Evolutionary conservation across 2,888 invertebrate species (phyloP), one percentile per base, ranked within the genome.

Genomic region (Arrhopalites spinosus): DNA sequence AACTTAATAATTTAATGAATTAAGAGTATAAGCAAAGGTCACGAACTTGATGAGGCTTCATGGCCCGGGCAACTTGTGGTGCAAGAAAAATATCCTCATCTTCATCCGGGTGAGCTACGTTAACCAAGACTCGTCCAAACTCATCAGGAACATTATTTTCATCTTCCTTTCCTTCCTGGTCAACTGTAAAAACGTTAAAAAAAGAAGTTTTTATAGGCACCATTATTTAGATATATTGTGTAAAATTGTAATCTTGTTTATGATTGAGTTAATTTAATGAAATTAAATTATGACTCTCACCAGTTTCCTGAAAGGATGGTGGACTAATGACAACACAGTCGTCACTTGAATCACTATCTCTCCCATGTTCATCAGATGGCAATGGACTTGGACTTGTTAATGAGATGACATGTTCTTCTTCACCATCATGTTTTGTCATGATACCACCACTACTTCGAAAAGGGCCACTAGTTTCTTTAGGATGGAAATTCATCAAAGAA

Each of bases 21-120:
- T 25, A 25, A 8, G 7, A 2, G 27, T 61, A 61, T n/a, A n/a
- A 30, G 11, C 1, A 36, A 11, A 45, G 15, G 36, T 3, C 13
- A 59, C 73, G 77, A 77, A 93, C 93, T 89, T 98, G 98, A 89
- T 98, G 98, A 1, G 97, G 96, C 87, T 98, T 98, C 75, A 98
- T 95, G 72, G 93, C 89, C 81, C 92, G 89, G 0, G 95, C 92
- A 69, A 98, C 93, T 85, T 87, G 96, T 0, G 95, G 94, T 0
- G 96, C 94, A 75, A 98, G 88, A 86, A 92, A 98, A 80, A 98
- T 92, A 84, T 96, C 96, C 20, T 92, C 91, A 84, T 98, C 98
- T 73, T 90, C 91, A 75, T 93, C 92, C 0, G 95, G 93, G 86
- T 97, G 97, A 8, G 95, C 96, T 29, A 97, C 91, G 86, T 98